These are phyloP conservation scores for Alaudala cheleensis DNA, from an alignment of 2,113 vertebrate genomes.

Conservation along the genomic window DNA sequence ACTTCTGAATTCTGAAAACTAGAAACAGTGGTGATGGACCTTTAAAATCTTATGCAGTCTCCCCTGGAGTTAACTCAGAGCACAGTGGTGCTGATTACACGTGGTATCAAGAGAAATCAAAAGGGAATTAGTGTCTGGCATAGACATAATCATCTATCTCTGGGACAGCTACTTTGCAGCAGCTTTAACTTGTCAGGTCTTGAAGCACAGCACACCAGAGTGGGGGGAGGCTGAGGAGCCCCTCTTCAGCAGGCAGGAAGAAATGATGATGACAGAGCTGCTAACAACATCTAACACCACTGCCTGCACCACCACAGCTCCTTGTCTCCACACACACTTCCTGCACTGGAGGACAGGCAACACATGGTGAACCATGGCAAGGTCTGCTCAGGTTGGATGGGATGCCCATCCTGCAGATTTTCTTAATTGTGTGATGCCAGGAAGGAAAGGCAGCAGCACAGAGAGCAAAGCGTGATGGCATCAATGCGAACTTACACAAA, in stretches of 20 bases:
- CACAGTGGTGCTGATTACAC: not conserved
- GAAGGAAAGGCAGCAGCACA: not conserved
- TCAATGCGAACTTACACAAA: not conserved
- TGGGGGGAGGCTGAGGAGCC: not conserved
- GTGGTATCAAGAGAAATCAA: not conserved
- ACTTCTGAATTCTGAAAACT: not conserved
- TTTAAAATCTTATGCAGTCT: not conserved
- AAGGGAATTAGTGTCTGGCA: not conserved
- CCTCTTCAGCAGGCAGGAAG: not conserved
- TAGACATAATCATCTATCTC: not conserved
- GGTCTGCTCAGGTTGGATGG: too few species aligned
- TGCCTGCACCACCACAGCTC: not conserved
- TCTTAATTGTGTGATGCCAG: not conserved
- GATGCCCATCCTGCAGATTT: not conserved
- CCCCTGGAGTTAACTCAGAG: not conserved
- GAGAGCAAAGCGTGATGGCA: not conserved
- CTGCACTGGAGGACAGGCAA: not conserved
- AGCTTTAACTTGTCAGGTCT: not conserved
- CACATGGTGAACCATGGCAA: not conserved
- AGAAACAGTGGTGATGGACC: not conserved
- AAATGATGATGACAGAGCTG: not conserved
- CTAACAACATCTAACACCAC: not conserved
- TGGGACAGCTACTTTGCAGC: not conserved
- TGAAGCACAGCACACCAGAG: not conserved
- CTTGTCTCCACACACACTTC: not conserved